These are phyloP conservation scores for Hesperia comma DNA, from an alignment of 2,888 invertebrate species.

Conservation along the genomic window DNA sequence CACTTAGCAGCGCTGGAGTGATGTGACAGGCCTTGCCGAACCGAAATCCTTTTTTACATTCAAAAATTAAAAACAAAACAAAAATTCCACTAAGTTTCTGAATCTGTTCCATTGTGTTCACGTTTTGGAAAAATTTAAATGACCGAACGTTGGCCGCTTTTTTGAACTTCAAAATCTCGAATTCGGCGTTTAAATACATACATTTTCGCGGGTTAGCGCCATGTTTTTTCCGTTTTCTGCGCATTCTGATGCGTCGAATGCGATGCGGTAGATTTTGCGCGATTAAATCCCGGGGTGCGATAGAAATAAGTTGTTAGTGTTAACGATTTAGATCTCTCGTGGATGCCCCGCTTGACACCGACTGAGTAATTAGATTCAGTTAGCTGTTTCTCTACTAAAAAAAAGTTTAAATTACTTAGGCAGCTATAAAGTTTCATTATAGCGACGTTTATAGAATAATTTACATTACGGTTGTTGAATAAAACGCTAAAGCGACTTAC, in stretches of 20 bases:
- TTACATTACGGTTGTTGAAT: constrained; percentile 7
- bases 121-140: constrained; percentile 83
- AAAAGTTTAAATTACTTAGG: not conserved
- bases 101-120: constrained; percentile 83
- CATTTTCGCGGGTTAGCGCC: constrained; percentile 82
- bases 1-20: constrained; percentile 83
- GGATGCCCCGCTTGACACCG: constrained; percentile 33
- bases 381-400: not conserved
- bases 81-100: constrained; percentile 61
- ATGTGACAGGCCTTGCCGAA: constrained; percentile 83
- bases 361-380: constrained; percentile 28
- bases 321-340: constrained; percentile 64
- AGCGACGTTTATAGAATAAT: not conserved
- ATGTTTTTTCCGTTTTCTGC: constrained; percentile 83
- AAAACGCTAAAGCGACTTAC: constrained; percentile 14
- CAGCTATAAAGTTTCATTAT: not conserved
- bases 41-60: constrained; percentile 78
- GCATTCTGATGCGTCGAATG: constrained; percentile 75
- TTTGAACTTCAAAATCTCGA: constrained; percentile 74
- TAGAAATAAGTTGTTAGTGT: constrained; percentile 80
- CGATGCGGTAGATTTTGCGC: constrained; percentile 76
- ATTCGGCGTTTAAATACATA: constrained; percentile 84
- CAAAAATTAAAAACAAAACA: constrained; percentile 74
- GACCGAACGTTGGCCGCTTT: constrained; percentile 73
- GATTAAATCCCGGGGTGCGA: constrained; percentile 76